A percentile compares a stretch with the other conserved stretches of the same genome.
Evolutionary conservation across 2,797 vertebrate species (phyloP).

Genomic region (Oryzias dopingdopingensis): DNA sequence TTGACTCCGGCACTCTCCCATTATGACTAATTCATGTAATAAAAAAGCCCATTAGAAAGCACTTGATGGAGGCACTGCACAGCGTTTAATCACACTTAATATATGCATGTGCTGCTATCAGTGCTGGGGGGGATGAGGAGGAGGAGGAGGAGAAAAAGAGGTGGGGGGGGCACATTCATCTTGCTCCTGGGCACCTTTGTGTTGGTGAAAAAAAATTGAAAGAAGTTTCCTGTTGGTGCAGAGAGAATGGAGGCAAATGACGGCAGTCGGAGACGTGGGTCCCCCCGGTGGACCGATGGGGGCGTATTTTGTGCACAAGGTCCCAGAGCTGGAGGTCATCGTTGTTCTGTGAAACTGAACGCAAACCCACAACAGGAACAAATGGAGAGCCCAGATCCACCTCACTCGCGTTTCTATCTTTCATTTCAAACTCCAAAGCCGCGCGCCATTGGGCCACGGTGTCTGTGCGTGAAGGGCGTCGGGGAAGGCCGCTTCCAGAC

Average conservation of each 20-base stretch:
- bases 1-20: conserved; percentile 69
- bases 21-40: conserved; percentile 82
- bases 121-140: conserved; percentile 13
- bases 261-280: conserved; percentile 32
- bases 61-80: conserved; percentile 78
- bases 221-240: conserved; percentile 60
- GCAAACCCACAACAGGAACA: conserved; percentile 11
- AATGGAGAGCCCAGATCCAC: background rate
- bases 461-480: conserved; percentile 65
- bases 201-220: conserved; percentile 35
- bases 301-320: conserved; percentile 55
- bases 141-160: conserved; percentile 15
- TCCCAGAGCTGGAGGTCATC: conserved; percentile 58
- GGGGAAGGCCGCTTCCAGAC: conserved; percentile 58
- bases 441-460: conserved; percentile 2
- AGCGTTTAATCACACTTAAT: conserved; percentile 81
- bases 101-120: conserved; percentile 77
- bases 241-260: conserved; percentile 25
- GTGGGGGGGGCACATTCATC: conserved; percentile 61
- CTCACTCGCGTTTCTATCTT: no score
- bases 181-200: conserved; percentile 75
- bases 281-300: conserved; percentile 52
- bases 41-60: conserved; percentile 82
- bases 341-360: conserved; percentile 58
- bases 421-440: no score